Evolutionary conservation across 2,888 invertebrate genomes (phyloP).

Genomic region (Villa cingulata): DNA sequence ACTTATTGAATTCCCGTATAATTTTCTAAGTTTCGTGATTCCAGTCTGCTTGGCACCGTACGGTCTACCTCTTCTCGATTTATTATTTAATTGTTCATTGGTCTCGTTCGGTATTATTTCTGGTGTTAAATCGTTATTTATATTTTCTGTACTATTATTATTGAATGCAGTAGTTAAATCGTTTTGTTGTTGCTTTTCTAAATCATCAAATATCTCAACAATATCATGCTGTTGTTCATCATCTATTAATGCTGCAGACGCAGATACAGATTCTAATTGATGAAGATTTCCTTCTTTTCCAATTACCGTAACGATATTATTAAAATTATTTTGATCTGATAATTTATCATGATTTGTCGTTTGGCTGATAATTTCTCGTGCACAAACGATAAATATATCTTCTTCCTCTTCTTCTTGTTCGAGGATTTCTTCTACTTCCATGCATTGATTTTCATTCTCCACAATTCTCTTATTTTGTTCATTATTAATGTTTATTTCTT

Average conservation of each 20-base stretch:
- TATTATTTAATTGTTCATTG: neutral
- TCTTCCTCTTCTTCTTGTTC: neutral
- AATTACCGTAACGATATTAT: too few relatives aligned
- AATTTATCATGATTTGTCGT: neutral
- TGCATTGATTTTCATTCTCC: too few relatives aligned
- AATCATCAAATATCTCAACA: conserved; percentile 10
- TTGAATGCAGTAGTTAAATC: conserved; percentile 21
- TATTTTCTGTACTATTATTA: neutral
- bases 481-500: too few relatives aligned
- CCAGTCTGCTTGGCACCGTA: conserved; percentile 29
- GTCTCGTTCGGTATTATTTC: too few relatives aligned
- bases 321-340: too few relatives aligned
- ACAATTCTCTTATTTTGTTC: too few relatives aligned
- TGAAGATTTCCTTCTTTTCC: neutral
- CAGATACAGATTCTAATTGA: too few relatives aligned
- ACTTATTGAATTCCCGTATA: conserved; percentile 13
- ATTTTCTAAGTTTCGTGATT: conserved; percentile 19
- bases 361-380: conserved; percentile 16
- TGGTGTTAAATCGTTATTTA: neutral
- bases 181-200: neutral
- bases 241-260: neutral
- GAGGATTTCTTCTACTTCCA: too few relatives aligned
- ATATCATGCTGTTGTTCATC: conserved; percentile 13
- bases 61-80: conserved; percentile 27
- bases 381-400: conserved; percentile 18